These are phyloP conservation scores for Hirudo medicinalis DNA, from an alignment of 1,140 invertebrate species.

Conservation along the genomic window DNA sequence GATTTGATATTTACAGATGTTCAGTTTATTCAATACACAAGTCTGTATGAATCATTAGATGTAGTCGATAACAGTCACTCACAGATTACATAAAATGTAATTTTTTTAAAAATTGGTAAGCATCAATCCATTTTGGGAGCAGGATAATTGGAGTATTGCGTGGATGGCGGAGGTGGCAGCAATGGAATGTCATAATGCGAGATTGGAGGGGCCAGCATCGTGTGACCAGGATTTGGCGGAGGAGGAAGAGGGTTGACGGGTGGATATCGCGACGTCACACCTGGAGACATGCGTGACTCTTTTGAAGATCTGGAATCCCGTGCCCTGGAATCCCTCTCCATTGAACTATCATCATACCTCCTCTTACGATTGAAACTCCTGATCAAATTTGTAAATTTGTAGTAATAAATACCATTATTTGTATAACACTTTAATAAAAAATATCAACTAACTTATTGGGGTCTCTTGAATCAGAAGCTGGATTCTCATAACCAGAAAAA, in stretches of 20 bases:
- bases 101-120: no score
- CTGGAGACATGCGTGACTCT: neutral
- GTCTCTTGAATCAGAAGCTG: no score
- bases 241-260: neutral
- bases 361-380: constrained; percentile 1
- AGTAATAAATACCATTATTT: no score
- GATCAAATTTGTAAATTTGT: neutral
- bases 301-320: neutral
- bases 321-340: neutral
- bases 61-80: no score
- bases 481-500: neutral
- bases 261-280: neutral
- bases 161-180: neutral
- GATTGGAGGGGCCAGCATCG: neutral
- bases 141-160: neutral
- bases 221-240: neutral
- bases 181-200: neutral
- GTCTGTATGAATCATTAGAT: no score
- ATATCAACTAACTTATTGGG: no score
- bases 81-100: no score
- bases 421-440: no score
- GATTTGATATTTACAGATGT: no score
- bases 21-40: no score
- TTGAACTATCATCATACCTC: neutral
- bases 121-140: no score